phyloP scores from a whole-genome alignment of 2,113 vertebrate species.

The Ploceus nigricollis region DNA sequence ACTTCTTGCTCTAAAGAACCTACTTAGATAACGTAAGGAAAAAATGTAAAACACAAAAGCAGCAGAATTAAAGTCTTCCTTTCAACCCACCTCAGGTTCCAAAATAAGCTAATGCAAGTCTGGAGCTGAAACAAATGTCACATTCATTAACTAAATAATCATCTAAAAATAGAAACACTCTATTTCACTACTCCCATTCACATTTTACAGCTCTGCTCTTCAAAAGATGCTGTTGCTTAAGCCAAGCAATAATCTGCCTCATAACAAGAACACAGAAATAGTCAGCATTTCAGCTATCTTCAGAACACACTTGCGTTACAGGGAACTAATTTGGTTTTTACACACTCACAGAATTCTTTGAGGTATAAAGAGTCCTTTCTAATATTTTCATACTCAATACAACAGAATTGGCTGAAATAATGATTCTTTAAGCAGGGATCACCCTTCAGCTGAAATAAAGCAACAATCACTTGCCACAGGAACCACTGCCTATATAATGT shows the following conservation, averaged over 20 bases:
- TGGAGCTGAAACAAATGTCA: background rate
- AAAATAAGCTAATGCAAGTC: background rate
- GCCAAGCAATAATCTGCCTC: background rate
- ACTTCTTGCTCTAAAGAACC: background rate
- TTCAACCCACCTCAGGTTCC: background rate
- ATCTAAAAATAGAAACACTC: background rate
- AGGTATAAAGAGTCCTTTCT: background rate
- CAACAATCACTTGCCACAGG: background rate
- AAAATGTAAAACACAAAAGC: background rate
- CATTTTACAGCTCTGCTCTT: background rate
- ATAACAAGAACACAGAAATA: background rate
- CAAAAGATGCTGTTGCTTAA: background rate
- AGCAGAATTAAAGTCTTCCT: background rate
- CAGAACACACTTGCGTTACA: background rate
- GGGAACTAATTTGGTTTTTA: background rate
- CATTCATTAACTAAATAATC: background rate
- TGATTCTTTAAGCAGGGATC: background rate
- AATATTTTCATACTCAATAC: background rate
- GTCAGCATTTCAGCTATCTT: background rate
- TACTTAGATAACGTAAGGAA: background rate
- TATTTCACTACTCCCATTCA: background rate
- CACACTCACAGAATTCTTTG: background rate
- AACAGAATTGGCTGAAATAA: background rate
- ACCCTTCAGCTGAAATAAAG: background rate
- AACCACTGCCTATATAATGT: background rate